phyloP scores from a whole-genome alignment of 2,113 vertebrate species.

The Etheostoma cragini region DNA sequence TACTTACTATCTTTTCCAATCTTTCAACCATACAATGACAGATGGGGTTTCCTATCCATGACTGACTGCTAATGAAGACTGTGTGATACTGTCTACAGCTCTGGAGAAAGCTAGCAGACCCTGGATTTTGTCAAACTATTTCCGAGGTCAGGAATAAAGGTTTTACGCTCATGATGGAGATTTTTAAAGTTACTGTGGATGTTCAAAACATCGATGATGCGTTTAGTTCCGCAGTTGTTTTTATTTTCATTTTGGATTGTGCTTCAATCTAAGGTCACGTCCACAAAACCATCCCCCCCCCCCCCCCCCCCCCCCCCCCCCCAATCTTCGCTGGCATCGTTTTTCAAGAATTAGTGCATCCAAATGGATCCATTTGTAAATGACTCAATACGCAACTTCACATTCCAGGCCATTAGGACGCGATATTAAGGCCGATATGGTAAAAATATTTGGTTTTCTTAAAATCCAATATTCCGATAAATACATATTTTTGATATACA shows the following conservation, averaged over 20 bases:
- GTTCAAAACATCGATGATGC: not conserved
- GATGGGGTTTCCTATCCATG: not conserved
- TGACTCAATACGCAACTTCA: too few species aligned
- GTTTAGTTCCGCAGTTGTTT: not conserved
- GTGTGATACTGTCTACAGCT: not conserved
- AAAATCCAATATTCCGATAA: too few species aligned
- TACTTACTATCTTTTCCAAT: not conserved
- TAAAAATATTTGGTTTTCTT: too few species aligned
- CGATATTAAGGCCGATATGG: too few species aligned
- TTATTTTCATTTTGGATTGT: slow-evolving; percentile 1
- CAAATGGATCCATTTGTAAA: too few species aligned
- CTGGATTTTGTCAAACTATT: not conserved
- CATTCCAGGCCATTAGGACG: too few species aligned
- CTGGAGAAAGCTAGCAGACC: not conserved
- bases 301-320: too few species aligned
- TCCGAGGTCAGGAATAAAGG: not conserved
- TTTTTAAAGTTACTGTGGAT: not conserved
- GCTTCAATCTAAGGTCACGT: not conserved
- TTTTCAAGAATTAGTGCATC: too few species aligned
- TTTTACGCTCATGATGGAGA: not conserved
- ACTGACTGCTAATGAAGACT: not conserved
- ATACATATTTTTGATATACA: too few species aligned
- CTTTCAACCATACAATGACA: not conserved
- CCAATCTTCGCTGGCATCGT: too few species aligned
- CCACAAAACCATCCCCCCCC: too few species aligned